phyloP scores from a whole-genome alignment of 2,797 vertebrate genomes.

The Echiichthys vipera region DNA sequence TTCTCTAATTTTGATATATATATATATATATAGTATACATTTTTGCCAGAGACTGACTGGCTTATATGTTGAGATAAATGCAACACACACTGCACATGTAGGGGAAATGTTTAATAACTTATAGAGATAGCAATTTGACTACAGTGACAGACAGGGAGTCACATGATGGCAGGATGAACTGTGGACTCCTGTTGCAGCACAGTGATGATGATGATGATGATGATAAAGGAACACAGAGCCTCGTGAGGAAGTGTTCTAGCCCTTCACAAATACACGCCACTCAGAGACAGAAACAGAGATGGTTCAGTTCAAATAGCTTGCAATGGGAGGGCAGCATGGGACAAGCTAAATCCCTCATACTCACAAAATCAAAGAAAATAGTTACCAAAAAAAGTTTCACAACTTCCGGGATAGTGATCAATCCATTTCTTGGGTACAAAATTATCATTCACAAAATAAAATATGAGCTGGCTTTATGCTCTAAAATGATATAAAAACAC shows the following conservation, averaged over 20 bases:
- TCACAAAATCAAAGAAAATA: not conserved
- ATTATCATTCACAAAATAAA: constrained; percentile 20
- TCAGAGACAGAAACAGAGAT: constrained; percentile 11
- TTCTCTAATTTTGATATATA: constrained; percentile 1
- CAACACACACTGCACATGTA: constrained; percentile 1
- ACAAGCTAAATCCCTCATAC: not conserved
- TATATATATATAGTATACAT: not conserved
- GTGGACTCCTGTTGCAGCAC: constrained; percentile 18
- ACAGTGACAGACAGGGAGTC: constrained; percentile 5
- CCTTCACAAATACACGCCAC: constrained; percentile 75
- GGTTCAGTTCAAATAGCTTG: not conserved
- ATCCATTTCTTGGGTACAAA: not conserved
- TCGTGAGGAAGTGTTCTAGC: constrained; percentile 72
- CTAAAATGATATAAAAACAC: constrained; percentile 9
- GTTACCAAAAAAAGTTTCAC: not conserved
- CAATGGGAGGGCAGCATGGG: not conserved
- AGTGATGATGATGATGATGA: not conserved
- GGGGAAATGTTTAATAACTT: constrained; percentile 12
- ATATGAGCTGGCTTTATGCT: constrained; percentile 9
- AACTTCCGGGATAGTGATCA: not conserved
- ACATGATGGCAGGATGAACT: constrained; percentile 19
- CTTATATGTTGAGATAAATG: not conserved
- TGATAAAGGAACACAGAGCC: constrained; percentile 65
- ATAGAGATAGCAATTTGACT: constrained; percentile 11
- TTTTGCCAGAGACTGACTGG: not conserved